Conservation (phyloP, 2,888 invertebrate genomes). For the Erebia ligea region DNA sequence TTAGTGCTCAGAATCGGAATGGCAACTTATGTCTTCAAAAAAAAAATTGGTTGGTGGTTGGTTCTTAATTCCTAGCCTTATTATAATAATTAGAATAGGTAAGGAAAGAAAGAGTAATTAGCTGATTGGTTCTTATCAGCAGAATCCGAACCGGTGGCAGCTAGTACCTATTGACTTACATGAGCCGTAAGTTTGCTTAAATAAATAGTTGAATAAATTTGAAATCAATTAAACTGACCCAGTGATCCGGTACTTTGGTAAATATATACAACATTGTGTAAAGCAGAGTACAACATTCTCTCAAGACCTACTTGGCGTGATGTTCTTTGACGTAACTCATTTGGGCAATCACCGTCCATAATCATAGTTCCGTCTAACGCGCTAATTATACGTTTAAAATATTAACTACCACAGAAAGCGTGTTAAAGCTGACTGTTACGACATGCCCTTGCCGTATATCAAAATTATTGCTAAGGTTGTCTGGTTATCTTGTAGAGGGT, state of each 20-base stretch:
- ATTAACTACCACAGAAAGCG: constrained; percentile 36
- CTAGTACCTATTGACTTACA: no score
- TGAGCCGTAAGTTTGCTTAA: no score
- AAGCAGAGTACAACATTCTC: neutral
- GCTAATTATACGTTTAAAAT: constrained; percentile 37
- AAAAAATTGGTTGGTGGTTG: no score
- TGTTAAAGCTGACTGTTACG: constrained; percentile 35
- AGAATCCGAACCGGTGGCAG: no score
- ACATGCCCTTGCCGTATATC: constrained; percentile 33
- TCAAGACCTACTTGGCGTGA: neutral
- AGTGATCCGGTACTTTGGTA: neutral
- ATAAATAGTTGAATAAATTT: no score
- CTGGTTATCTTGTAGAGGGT: neutral
- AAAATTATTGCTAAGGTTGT: constrained; percentile 1
- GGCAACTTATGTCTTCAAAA: no score
- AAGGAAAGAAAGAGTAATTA: no score
- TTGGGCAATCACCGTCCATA: constrained; percentile 32
- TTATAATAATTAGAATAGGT: no score
- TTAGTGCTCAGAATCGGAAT: no score
- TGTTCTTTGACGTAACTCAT: constrained; percentile 23
- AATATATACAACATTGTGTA: neutral
- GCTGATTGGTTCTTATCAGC: no score
- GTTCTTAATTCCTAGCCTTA: no score
- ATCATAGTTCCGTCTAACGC: constrained; percentile 30
- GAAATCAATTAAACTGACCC: neutral